A percentile compares a stretch with the other conserved stretches of the same genome.
phyloP scores from a whole-genome alignment of 2,113 vertebrate species.

The Meles meles region DNA sequence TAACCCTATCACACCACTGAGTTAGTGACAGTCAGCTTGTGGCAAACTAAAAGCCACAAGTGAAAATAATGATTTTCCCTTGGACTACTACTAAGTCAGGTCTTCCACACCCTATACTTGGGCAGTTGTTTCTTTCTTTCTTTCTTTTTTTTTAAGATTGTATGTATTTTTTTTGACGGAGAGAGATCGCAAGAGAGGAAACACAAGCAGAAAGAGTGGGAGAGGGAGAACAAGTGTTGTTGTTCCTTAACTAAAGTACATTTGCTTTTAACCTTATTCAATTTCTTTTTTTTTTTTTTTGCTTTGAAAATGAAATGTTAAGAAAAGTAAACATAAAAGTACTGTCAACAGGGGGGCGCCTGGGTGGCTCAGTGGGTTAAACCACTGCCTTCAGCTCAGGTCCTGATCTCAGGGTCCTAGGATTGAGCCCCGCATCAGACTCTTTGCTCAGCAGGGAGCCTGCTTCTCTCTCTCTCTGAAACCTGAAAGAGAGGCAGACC shows the following conservation, averaged over 20 bases:
- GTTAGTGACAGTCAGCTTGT: neutral
- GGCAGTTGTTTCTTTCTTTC: neutral
- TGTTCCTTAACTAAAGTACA: too few relatives aligned
- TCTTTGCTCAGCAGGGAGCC: too few relatives aligned
- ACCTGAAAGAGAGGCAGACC: too few relatives aligned
- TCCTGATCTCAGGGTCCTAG: too few relatives aligned
- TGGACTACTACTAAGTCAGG: neutral
- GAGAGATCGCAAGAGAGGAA: neutral
- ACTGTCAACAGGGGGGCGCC: neutral
- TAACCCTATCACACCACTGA: neutral
- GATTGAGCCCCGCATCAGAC: too few relatives aligned
- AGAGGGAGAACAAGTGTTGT: too few relatives aligned
- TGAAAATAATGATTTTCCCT: neutral
- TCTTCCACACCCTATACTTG: neutral
- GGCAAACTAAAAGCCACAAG: neutral
- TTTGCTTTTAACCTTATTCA: neutral
- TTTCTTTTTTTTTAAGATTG: neutral
- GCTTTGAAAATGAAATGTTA: slow-evolving; percentile 22
- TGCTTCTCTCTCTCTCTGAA: too few relatives aligned
- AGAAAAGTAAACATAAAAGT: neutral
- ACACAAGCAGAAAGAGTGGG: neutral
- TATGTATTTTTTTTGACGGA: neutral
- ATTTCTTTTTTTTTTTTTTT: neutral
- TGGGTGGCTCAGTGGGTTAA: too few relatives aligned
- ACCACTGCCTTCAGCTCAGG: too few relatives aligned